Evolutionary conservation across 2,113 vertebrate genomes (phyloP).

Genomic region (Catharus fuscescens): DNA sequence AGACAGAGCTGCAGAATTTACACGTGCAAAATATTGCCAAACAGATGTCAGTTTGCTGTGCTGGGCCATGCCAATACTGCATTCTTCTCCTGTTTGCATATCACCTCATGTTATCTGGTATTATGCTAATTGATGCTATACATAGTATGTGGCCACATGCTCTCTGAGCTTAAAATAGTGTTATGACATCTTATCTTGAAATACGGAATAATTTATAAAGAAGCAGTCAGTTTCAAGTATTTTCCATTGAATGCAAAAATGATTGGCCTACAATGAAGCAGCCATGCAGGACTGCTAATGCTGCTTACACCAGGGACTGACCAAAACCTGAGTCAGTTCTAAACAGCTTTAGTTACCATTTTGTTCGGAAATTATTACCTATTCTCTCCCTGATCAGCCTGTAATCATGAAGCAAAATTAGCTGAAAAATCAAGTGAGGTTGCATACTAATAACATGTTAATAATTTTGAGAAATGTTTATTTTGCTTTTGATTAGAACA

Average conservation of each 20-base stretch:
- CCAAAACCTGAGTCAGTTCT: neutral
- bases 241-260: neutral
- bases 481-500: neutral
- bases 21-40: slow-evolving; percentile 29
- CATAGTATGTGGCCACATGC: neutral
- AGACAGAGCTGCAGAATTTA: slow-evolving; percentile 38
- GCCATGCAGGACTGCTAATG: neutral
- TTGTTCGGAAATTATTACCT: neutral
- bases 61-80: neutral
- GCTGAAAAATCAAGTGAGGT: neutral
- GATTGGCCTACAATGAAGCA: neutral
- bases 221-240: neutral
- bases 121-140: slow-evolving; percentile 18
- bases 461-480: neutral
- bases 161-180: slow-evolving; percentile 2
- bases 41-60: slow-evolving; percentile 46
- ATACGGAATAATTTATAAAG: neutral
- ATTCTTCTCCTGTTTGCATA: neutral
- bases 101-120: slow-evolving; percentile 4
- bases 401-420: neutral
- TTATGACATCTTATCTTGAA: slow-evolving; percentile 14
- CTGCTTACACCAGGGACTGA: accelerated
- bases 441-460: neutral
- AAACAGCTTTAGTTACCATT: neutral
- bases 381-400: neutral